These are phyloP conservation scores for Macroglossus sobrinus DNA, from an alignment of 2,113 vertebrate species.

Conservation along the genomic window DNA sequence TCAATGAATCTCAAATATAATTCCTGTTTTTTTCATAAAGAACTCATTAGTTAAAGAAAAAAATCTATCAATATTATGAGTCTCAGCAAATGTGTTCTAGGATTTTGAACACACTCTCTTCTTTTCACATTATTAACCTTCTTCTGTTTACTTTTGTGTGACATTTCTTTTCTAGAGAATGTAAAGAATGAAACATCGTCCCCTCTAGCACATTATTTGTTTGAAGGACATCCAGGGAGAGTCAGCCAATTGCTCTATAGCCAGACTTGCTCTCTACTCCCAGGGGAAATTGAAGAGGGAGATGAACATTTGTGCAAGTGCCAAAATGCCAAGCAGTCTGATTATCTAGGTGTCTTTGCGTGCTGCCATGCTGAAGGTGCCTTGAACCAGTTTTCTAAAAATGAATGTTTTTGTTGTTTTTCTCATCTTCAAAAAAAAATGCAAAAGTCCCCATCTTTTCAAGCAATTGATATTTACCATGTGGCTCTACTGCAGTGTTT, in stretches of 20 bases:
- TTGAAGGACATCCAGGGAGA: constrained; percentile 18
- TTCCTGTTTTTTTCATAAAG: background rate
- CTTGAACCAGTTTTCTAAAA: background rate
- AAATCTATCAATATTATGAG: background rate
- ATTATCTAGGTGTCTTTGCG: background rate
- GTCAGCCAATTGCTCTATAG: background rate
- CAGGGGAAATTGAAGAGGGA: background rate
- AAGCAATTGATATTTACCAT: background rate
- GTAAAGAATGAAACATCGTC: background rate
- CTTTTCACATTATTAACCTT: background rate
- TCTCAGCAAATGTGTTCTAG: background rate
- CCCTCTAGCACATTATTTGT: background rate
- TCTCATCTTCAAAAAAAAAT: background rate
- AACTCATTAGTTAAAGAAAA: background rate
- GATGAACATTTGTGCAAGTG: background rate
- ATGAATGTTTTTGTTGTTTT: background rate
- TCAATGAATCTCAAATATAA: background rate
- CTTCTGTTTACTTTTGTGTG: background rate
- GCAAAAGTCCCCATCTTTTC: background rate
- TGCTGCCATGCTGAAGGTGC: accelerated
- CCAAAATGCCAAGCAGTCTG: accelerated
- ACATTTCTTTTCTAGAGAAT: background rate
- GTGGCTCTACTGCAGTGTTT: background rate
- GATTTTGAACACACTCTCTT: background rate
- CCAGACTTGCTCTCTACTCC: background rate